Evolutionary conservation across 2,113 vertebrate species (phyloP).

Genomic region (Cebus imitator): DNA sequence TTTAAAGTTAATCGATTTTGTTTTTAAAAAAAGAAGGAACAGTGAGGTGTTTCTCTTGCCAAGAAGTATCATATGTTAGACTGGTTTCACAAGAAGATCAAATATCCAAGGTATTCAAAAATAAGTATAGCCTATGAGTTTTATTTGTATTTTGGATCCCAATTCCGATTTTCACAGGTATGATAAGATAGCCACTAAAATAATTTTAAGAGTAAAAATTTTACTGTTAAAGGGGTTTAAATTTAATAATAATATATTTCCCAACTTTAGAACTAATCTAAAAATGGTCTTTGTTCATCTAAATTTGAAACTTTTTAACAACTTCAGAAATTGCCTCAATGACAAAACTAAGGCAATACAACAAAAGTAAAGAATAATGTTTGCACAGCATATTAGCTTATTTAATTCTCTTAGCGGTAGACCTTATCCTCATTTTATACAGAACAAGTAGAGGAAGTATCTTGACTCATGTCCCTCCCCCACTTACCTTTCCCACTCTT

Average conservation of each 20-base stretch:
- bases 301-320: conserved; percentile 30
- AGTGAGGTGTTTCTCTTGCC: conserved; percentile 59
- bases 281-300: conserved; percentile 13
- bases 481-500: background rate
- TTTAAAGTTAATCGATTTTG: conserved; percentile 48
- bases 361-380: background rate
- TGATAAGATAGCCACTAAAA: conserved; percentile 17
- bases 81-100: conserved; percentile 75
- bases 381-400: background rate
- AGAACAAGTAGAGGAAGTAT: background rate
- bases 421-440: background rate
- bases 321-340: conserved; percentile 20
- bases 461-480: background rate
- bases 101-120: conserved; percentile 69
- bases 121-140: conserved; percentile 68
- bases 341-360: conserved; percentile 13
- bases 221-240: background rate
- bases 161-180: conserved; percentile 65
- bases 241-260: conserved; percentile 19
- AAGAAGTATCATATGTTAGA: conserved; percentile 71
- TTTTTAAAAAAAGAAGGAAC: conserved; percentile 36
- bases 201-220: background rate
- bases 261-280: background rate
- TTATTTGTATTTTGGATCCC: conserved; percentile 44
- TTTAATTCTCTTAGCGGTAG: background rate